phyloP scores from a whole-genome alignment of 1,140 invertebrate species.

The Ceratina australensis region DNA sequence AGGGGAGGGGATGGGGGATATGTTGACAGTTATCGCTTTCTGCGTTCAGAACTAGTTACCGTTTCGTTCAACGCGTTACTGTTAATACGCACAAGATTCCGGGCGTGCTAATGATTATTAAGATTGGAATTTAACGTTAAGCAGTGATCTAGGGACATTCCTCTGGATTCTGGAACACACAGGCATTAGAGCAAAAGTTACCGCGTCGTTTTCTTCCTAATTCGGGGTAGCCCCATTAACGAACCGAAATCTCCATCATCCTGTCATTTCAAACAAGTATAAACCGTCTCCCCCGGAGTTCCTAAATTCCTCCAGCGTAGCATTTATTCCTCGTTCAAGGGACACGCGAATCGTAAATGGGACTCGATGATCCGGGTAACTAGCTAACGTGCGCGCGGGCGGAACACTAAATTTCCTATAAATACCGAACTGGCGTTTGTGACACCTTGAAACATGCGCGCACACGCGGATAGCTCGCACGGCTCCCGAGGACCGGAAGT shows the following conservation, averaged over 20 bases:
- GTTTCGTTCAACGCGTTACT: too few relatives aligned
- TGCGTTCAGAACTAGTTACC: too few relatives aligned
- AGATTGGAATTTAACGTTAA: not conserved
- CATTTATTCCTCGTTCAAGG: not conserved
- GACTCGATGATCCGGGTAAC: slow-evolving; percentile 10
- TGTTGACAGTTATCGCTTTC: not conserved
- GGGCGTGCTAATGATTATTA: too few relatives aligned
- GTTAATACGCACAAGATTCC: too few relatives aligned
- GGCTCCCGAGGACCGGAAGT: slow-evolving; percentile 10
- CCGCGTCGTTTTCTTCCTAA: too few relatives aligned
- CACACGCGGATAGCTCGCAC: slow-evolving; percentile 1
- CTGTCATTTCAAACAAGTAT: not conserved
- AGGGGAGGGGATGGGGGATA: too few relatives aligned
- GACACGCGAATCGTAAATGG: not conserved
- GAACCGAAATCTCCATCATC: not conserved
- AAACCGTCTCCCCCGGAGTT: not conserved
- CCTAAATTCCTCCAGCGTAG: not conserved
- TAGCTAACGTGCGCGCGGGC: too few relatives aligned
- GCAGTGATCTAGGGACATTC: not conserved
- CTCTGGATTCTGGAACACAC: not conserved
- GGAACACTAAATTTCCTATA: slow-evolving; percentile 16
- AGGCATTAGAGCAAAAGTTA: not conserved
- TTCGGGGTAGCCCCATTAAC: too few relatives aligned
- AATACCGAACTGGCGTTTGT: slow-evolving; percentile 15
- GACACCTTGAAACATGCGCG: slow-evolving; percentile 35